phyloP scores from a whole-genome alignment of 2,888 invertebrate genomes.

The Helicoverpa assulta region DNA sequence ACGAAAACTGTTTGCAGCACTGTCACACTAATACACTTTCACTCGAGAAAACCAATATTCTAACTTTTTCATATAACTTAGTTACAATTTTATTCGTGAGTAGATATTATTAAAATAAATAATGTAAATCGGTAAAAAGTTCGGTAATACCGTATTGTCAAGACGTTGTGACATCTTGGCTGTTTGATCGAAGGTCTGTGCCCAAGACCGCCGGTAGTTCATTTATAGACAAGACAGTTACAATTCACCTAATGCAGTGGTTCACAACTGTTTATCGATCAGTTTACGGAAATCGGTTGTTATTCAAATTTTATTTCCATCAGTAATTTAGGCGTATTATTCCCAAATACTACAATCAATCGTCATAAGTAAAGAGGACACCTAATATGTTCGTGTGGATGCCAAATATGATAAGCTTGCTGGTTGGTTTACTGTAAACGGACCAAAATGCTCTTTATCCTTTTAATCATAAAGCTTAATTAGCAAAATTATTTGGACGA shows the following conservation, averaged over 20 bases:
- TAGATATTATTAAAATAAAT: constrained; percentile 10
- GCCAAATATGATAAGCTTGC: no score
- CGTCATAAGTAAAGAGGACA: no score
- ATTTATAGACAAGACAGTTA: constrained; percentile 83
- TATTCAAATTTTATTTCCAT: constrained; percentile 17
- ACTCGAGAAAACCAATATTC: constrained; percentile 26
- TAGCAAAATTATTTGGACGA: no score
- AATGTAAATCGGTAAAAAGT: constrained; percentile 21
- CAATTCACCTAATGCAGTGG: constrained; percentile 71
- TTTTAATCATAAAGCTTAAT: no score
- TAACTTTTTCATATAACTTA: not conserved
- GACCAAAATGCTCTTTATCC: no score
- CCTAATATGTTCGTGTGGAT: no score
- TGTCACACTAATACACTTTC: constrained; percentile 58
- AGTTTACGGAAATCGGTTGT: constrained; percentile 16
- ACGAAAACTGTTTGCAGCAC: constrained; percentile 27
- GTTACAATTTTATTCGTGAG: not conserved
- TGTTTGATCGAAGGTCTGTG: constrained; percentile 77
- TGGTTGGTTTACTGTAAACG: no score
- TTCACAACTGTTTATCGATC: constrained; percentile 67
- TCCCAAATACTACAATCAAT: no score
- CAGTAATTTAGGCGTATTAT: not conserved
- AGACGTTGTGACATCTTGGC: constrained; percentile 85
- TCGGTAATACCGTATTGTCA: constrained; percentile 75
- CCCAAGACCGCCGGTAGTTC: constrained; percentile 67